Base-by-base conservation (phyloP, 2,113 vertebrate genomes). In the Rhinolophus ferrumequinum region DNA sequence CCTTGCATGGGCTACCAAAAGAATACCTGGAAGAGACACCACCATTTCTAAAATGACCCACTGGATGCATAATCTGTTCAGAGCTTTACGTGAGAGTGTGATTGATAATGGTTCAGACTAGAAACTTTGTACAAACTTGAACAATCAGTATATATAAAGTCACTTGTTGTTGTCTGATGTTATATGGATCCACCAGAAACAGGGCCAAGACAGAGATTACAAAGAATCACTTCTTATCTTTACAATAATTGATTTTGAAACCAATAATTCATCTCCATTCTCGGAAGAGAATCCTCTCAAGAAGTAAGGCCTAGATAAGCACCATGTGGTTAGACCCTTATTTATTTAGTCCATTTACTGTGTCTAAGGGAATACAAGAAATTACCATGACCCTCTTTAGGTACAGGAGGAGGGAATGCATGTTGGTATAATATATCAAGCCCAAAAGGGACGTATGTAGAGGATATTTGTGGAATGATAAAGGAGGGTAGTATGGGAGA, bases 181-280 rank as follows among this genome's bases (percentile, higher is more conserved):
- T 77, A 54, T 77, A 54, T 58, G 10, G 18, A 84, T 94, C 28
- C 8, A 52, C n/a, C 5, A 76, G 52, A 54, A 84, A 69, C 16
- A 18, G 35, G 12, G 87, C 3, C 33, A 66, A n/a, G 16, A 52
- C 15, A 87, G 62, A 94, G 1, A 60, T 28, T 5, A 86, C 13
- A 82, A 81, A 77, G 3, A 88, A 33, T 56, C 6, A 6, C 15
- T 47, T 92, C 11, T 14, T 50, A 35, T 5, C 16, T 70, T 93
- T 84, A 52, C 33, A 84, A 33, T 8, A 28, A 28, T 77, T 76
- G 28, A 69, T 88, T 95, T 56, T 88, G 75, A 94, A 96, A 80
- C 5, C 38, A 80, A 0, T 56, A 41, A 93, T 41, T 52, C 10
- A 64, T 95, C 12, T 90, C 41, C 22, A 88, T 52, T 44, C 9